Base-by-base conservation (phyloP, 2,888 invertebrate genomes). In the Shargacucullia verbasci region DNA sequence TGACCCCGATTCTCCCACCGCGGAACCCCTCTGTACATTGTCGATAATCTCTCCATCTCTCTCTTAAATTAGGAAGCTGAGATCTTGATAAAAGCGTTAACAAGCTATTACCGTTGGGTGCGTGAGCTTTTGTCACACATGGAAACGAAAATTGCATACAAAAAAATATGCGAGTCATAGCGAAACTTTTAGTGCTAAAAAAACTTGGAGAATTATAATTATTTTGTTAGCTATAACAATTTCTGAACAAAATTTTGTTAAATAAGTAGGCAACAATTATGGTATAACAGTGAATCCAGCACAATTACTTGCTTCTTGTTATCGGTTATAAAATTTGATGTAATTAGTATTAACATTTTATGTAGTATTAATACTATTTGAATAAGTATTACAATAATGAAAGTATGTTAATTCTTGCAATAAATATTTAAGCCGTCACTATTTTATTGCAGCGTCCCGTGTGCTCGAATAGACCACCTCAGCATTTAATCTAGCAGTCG, bases 21-120 rank as follows among this genome's bases (percentile, higher is more conserved):
- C 79, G 73, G 85, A 80, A 78, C 83, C 72, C 81, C 77, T 76
- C 82, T 78, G 75, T 70, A 78, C 69, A 80, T 80, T 77, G 79
- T 73, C 80, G 75, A 80, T 86, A 89, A 89, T 90, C 87, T 87
- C 78, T 73, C 73, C 84, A 88, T 89, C 86, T 87, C 79, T 62
- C 67, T 81, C 73, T 80, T 82, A 87, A 88, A 86, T 90, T 88
- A 85, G 85, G 87, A 88, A 82, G 80, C 80, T 81, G 80, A 82
- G 82, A 86, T 87, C 84, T 70, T 61, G 83, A 87, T 88, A 85
- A 82, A 73, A 65, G 61, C 66, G 64, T 71, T 66, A 72, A 77
- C 72, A 63, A 46, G 48, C 44, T 52, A 52, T 60, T 64, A 67
- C 61, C 62, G 61, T 59, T 66, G 20, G 66, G 77, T 80, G 72